Conservation (phyloP, 2,888 invertebrate genomes). For the Erannis defoliaria region DNA sequence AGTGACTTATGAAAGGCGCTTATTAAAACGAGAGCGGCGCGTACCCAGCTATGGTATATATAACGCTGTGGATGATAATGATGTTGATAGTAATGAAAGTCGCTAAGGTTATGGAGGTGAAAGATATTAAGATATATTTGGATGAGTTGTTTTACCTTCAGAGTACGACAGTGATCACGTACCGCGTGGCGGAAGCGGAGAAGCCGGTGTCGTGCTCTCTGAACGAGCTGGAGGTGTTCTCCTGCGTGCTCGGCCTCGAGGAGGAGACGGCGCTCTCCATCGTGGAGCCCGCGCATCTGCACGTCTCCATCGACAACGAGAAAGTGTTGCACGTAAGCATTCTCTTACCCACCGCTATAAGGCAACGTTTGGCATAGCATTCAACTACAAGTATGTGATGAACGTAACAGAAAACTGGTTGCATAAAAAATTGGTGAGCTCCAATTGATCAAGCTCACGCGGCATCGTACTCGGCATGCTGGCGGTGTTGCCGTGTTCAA, state of each 20-base stretch:
- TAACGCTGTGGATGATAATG: no score
- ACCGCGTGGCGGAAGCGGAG: slow-evolving; percentile 89
- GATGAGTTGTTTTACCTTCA: slow-evolving; percentile 66
- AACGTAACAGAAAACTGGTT: background rate
- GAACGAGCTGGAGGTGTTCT: slow-evolving; percentile 96
- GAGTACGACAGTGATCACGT: slow-evolving; percentile 96
- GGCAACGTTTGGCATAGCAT: background rate
- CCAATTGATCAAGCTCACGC: no score
- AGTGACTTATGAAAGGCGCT: no score
- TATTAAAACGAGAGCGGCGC: no score
- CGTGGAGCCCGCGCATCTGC: slow-evolving; percentile 96
- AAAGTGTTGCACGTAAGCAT: slow-evolving; percentile 78
- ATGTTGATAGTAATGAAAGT: no score
- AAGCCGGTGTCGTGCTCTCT: slow-evolving; percentile 95
- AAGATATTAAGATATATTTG: no score
- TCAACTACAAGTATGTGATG: background rate
- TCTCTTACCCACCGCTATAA: background rate
- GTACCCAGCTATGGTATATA: no score
- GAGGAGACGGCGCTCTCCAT: slow-evolving; percentile 97
- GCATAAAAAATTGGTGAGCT: no score
- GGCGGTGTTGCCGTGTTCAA: no score
- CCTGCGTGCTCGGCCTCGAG: slow-evolving; percentile 95
- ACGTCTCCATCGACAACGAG: slow-evolving; percentile 88
- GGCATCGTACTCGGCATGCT: no score
- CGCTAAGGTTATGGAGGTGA: no score